Base-by-base conservation (phyloP, 2,113 vertebrate genomes). In the Cheirogaleus medius region DNA sequence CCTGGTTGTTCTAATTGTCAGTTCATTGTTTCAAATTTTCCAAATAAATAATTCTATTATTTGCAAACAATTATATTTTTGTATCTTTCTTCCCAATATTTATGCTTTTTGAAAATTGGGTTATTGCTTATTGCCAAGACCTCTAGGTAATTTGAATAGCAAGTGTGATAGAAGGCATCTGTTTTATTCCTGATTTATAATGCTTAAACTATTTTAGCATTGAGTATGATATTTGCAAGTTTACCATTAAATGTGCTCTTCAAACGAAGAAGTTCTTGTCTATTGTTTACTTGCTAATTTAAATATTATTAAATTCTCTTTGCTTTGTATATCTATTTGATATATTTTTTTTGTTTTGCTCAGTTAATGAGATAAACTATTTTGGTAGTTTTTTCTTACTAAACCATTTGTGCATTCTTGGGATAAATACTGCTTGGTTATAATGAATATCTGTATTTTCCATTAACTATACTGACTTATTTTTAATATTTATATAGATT, bases 221-320 rank as follows among this genome's bases (percentile, higher is more conserved):
- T 93, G 80, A 86, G 49, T 73, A 68, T 17, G 13, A 52, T 71
- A 58, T 49, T 56, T 68, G n/a, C 39, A 86, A 60, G 6, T 90
- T 90, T 60, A 73, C 34, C 68, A 10, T 91, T 84, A 90, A 93
- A 77, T 74, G 23, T 69, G 23, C 12, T 58, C 91, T 64, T 78
- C 74, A 74, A 63, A 80, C 73, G 32, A 94, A 56, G 32, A n/a
- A 39, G 12, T 73, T 91, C 54, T 87, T 77, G 1, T 66, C 23
- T 85, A 81, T 74, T 83, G 73, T 11, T 87, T 73, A 73, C 21
- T 87, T 66, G 15, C 34, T 96, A 78, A 71, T n/a, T 87, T 69
- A 73, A 52, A 32, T 88, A 87, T 93, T 56, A 84, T 86, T 92
- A 49, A 44, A 64, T 63, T 94, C 32, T 76, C 15, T 73, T 95